phyloP scores from a whole-genome alignment of 2,797 vertebrate genomes.

The Phoeniculus purpureus region DNA sequence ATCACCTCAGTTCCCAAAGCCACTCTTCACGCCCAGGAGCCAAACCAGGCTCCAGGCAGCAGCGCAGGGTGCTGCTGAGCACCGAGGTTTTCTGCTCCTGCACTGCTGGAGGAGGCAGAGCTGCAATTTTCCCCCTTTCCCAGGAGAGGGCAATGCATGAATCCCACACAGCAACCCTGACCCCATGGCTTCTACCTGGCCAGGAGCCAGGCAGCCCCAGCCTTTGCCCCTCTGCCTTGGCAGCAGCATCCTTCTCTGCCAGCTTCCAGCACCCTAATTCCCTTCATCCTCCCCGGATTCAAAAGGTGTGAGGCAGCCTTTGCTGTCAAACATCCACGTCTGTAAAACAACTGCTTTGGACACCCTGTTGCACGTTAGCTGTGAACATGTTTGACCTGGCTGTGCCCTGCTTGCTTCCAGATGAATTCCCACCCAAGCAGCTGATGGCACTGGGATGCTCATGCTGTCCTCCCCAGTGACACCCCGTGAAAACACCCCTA shows the following conservation, averaged over 20 bases:
- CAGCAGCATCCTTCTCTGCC: background rate
- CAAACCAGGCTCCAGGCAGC: background rate
- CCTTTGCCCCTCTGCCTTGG: background rate
- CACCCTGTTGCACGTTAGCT: background rate
- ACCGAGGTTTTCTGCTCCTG: background rate
- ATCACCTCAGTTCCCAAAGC: fast-evolving
- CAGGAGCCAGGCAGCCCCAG: background rate
- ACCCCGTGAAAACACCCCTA: background rate
- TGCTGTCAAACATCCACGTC: background rate
- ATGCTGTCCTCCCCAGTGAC: background rate
- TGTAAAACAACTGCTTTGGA: background rate
- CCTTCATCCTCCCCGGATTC: background rate
- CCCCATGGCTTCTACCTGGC: background rate
- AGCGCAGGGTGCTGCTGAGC: background rate
- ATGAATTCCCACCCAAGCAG: background rate
- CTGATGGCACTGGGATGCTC: background rate
- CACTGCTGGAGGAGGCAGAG: background rate
- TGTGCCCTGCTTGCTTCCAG: background rate
- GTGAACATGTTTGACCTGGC: background rate
- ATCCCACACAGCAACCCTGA: background rate
- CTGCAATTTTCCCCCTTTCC: background rate
- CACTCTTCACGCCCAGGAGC: fast-evolving
- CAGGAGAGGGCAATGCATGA: conserved; percentile 56
- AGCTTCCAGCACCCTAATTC: background rate
- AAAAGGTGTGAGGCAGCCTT: background rate